phyloP scores from a whole-genome alignment of 1,140 invertebrate species.

The Drosophila tropicalis region DNA sequence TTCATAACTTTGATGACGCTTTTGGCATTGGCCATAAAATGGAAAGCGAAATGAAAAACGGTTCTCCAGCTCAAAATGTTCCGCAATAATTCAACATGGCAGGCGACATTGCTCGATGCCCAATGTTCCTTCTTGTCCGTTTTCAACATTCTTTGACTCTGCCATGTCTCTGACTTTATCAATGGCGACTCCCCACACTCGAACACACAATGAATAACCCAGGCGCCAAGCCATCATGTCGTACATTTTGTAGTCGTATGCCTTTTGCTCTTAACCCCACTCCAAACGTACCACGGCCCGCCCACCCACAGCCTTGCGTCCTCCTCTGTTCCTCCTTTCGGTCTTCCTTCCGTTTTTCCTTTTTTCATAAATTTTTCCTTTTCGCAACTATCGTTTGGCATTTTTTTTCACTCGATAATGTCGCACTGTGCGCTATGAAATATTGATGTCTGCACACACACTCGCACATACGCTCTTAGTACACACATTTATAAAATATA shows the following conservation, averaged over 20 bases:
- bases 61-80: conserved; percentile 36
- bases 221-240: conserved; percentile 56
- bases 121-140: not conserved
- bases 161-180: conserved; percentile 61
- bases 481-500: not conserved
- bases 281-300: not conserved
- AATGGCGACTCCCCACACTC: conserved; percentile 52
- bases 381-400: conserved; percentile 51
- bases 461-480: not conserved
- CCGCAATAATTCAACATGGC: conserved; percentile 56
- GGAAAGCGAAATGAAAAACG: conserved; percentile 69
- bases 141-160: conserved; percentile 15
- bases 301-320: not conserved
- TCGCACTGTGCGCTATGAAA: conserved; percentile 63
- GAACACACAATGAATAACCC: conserved; percentile 62
- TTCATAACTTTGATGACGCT: conserved; percentile 74
- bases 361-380: conserved; percentile 34
- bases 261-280: conserved; percentile 8
- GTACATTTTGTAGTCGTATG: conserved; percentile 52
- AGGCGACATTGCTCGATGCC: not conserved
- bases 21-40: conserved; percentile 67
- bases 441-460: conserved; percentile 55
- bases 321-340: conserved; percentile 8
- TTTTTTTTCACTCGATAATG: conserved; percentile 51
- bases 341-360: conserved; percentile 13